phyloP scores from a whole-genome alignment of 37 sponge, comb jelly and placozoan genomes.

The Cliona cf. orientalis region DNA sequence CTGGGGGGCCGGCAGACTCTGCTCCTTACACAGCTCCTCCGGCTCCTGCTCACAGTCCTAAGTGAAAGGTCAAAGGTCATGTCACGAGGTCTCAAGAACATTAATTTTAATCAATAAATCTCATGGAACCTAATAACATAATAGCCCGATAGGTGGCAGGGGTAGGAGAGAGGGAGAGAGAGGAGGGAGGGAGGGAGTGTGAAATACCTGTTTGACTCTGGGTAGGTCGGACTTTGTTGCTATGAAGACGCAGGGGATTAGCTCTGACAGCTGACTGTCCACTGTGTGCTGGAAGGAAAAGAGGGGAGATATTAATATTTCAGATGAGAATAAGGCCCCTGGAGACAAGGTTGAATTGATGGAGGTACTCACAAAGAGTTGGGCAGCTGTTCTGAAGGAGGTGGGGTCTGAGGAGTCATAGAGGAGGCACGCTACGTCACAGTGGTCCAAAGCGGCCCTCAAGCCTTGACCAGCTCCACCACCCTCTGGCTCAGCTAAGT shows the following conservation, averaged over 20 bases:
- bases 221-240: conserved; percentile 76
- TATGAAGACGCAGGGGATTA: conserved; percentile 80
- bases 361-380: conserved; percentile 58
- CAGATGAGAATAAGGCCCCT: neutral
- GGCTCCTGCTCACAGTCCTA: conserved; percentile 48
- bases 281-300: conserved; percentile 47
- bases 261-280: conserved; percentile 30
- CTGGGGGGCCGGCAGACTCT: conserved; percentile 46
- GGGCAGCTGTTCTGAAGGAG: conserved; percentile 70
- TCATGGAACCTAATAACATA: too few relatives aligned
- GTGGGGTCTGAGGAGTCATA: conserved; percentile 67
- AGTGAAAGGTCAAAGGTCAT: too few relatives aligned
- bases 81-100: too few relatives aligned
- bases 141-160: neutral
- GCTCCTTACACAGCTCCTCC: conserved; percentile 55
- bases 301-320: neutral
- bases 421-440: conserved; percentile 80
- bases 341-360: neutral
- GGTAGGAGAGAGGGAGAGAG: neutral
- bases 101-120: too few relatives aligned
- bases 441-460: conserved; percentile 49
- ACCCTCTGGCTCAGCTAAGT: conserved; percentile 4
- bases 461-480: conserved; percentile 18
- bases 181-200: neutral
- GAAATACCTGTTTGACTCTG: conserved; percentile 61